phyloP scores from a whole-genome alignment of 2,113 vertebrate genomes.

The Rana temporaria region DNA sequence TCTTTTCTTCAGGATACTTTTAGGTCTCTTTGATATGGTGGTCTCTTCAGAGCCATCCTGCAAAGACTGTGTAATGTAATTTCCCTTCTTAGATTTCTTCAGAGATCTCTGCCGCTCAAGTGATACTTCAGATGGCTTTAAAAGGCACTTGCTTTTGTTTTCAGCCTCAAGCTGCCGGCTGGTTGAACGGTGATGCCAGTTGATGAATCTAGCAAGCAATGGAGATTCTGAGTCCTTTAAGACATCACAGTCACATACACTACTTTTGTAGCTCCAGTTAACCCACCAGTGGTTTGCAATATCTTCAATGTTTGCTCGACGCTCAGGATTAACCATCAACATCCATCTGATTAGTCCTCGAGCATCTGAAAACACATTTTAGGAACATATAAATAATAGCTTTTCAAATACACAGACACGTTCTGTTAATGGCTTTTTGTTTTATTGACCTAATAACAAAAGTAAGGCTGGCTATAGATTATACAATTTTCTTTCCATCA shows the following conservation, averaged over 20 bases:
- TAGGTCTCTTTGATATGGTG: conserved; percentile 88
- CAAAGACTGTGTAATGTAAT: conserved; percentile 78
- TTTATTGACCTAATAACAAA: background rate
- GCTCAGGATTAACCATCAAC: conserved; percentile 98
- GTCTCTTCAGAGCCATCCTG: conserved; percentile 73
- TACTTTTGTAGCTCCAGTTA: conserved; percentile 98
- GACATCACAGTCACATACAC: conserved; percentile 92
- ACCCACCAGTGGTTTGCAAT: conserved; percentile 99
- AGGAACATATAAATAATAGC: background rate
- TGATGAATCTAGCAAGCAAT: conserved; percentile 89
- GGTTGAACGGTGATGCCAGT: conserved; percentile 89
- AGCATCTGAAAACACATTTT: conserved; percentile 76
- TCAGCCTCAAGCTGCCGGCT: conserved; percentile 73
- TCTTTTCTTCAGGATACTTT: conserved; percentile 94
- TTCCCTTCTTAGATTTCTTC: conserved; percentile 95
- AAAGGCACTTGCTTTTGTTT: conserved; percentile 75
- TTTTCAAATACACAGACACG: background rate
- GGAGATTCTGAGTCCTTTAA: conserved; percentile 87
- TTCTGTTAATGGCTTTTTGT: background rate
- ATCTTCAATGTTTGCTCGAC: conserved; percentile 95
- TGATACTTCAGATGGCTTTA: conserved; percentile 71
- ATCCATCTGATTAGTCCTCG: conserved; percentile 98
- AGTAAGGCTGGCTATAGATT: background rate
- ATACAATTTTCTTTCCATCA: no score
- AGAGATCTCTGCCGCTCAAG: conserved; percentile 84